Conservation (phyloP, 1,140 invertebrate species). For the Ladona fulva region DNA sequence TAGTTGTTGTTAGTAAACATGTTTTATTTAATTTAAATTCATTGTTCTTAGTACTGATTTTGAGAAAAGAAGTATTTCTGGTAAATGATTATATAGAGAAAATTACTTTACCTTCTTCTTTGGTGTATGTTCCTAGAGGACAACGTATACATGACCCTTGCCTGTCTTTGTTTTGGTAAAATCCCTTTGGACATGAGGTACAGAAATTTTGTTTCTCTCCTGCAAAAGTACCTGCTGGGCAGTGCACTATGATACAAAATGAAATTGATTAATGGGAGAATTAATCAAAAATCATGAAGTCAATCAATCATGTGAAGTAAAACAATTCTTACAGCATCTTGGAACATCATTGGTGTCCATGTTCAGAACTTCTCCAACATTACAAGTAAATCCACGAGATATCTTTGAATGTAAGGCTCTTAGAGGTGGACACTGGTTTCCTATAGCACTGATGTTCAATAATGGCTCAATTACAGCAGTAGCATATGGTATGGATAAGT, state of each 20-base stretch:
- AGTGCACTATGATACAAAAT: slow-evolving; percentile 61
- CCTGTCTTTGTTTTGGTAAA: slow-evolving; percentile 83
- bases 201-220: slow-evolving; percentile 78
- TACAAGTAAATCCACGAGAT: slow-evolving; percentile 82
- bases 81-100: background rate
- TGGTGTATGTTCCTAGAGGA: slow-evolving; percentile 84
- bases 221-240: slow-evolving; percentile 89
- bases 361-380: slow-evolving; percentile 85
- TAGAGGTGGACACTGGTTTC: slow-evolving; percentile 82
- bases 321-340: slow-evolving; percentile 63
- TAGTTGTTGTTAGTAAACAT: too few relatives aligned
- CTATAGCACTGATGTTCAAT: slow-evolving; percentile 77
- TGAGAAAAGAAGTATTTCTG: background rate
- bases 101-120: slow-evolving; percentile 59
- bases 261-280: slow-evolving; percentile 11
- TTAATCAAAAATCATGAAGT: background rate
- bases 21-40: too few relatives aligned
- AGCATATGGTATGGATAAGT: slow-evolving; percentile 84
- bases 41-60: background rate
- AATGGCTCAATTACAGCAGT: slow-evolving; percentile 84
- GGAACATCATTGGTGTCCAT: slow-evolving; percentile 86
- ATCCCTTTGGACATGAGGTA: slow-evolving; percentile 79
- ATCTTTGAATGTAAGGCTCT: slow-evolving; percentile 78
- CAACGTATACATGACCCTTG: slow-evolving; percentile 82
- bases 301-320: background rate